Evolutionary conservation across 2,113 vertebrate species (phyloP).

Genomic region (Pelusios castaneus): DNA sequence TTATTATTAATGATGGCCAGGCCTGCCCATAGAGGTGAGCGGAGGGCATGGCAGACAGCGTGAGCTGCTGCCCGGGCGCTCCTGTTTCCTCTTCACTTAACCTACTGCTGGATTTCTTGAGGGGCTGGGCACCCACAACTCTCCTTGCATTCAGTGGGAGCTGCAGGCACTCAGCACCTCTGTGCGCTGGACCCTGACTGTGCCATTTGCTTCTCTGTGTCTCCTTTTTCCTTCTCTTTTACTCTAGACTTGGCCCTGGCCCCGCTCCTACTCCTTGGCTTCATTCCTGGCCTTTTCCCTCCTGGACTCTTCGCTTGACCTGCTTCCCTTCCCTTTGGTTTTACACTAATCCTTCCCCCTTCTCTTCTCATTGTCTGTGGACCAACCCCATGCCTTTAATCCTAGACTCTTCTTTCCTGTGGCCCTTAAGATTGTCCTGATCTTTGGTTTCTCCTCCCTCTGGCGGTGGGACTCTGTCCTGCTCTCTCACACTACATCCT

Average conservation of each 20-base stretch:
- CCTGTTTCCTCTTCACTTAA: background rate
- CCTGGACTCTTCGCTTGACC: background rate
- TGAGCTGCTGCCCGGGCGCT: background rate
- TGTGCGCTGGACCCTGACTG: background rate
- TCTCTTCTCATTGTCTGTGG: background rate
- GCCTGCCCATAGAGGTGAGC: background rate
- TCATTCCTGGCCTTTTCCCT: background rate
- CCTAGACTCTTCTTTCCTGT: background rate
- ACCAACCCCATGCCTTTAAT: background rate
- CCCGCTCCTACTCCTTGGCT: background rate
- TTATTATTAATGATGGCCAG: background rate
- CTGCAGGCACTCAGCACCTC: background rate
- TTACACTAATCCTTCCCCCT: background rate
- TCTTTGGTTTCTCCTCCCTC: background rate
- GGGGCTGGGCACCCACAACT: background rate
- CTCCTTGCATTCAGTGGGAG: background rate
- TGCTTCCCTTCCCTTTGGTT: background rate
- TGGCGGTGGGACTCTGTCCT: background rate
- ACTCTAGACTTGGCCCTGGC: background rate
- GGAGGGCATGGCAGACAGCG: background rate
- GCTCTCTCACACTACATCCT: background rate
- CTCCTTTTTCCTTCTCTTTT: conserved; percentile 1
- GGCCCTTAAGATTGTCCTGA: background rate
- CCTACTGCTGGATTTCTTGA: background rate
- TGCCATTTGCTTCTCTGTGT: conserved; percentile 12